phyloP scores from a whole-genome alignment of 35 echinoderm and acorn worm genomes.

The Stichopus chloronotus region DNA sequence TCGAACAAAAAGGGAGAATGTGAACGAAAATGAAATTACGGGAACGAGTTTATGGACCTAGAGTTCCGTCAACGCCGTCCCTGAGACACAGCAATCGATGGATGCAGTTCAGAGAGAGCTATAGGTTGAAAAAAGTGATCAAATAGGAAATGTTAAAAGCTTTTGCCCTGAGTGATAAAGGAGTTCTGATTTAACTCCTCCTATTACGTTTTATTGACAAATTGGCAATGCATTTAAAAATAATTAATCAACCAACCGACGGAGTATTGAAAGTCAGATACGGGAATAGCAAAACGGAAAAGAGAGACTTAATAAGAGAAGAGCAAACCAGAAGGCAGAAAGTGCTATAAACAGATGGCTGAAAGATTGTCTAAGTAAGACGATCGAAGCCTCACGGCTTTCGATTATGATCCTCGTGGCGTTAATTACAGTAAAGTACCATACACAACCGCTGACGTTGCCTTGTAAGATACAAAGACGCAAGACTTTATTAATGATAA shows the following conservation, averaged over 20 bases:
- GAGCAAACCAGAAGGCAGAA: not conserved
- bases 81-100: conserved; percentile 36
- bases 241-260: conserved; percentile 4
- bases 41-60: conserved; percentile 42
- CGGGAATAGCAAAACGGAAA: not conserved
- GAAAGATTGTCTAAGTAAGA: not conserved
- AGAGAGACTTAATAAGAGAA: not conserved
- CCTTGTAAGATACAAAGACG: no score
- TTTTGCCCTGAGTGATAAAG: conserved; percentile 47
- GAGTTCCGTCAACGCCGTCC: conserved; percentile 39
- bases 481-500: no score
- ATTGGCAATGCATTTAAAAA: conserved; percentile 16
- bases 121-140: conserved; percentile 6
- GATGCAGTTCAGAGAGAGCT: not conserved
- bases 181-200: conserved; percentile 35
- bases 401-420: no score
- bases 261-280: not conserved
- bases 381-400: not conserved
- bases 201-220: conserved; percentile 34
- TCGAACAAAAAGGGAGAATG: conserved; percentile 39
- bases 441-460: no score
- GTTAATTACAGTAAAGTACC: no score
- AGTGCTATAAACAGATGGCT: not conserved
- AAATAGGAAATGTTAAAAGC: conserved; percentile 51
- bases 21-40: conserved; percentile 43